phyloP scores from a whole-genome alignment of 2,888 invertebrate genomes.

The Romanomermis culicivorax region DNA sequence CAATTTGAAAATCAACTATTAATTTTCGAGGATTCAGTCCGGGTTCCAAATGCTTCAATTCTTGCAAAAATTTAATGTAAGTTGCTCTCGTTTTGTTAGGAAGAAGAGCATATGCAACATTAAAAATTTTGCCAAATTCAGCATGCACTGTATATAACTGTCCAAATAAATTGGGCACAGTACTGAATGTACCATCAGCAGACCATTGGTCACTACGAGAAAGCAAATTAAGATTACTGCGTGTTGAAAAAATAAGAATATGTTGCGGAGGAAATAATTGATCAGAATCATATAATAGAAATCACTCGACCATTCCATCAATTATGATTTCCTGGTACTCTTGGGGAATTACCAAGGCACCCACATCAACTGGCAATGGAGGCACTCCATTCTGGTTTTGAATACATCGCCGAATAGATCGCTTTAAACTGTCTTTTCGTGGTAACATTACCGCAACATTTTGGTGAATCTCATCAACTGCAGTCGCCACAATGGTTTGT shows the following conservation, averaged over 20 bases:
- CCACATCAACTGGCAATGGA: background rate
- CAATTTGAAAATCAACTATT: background rate
- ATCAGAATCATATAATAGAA: background rate
- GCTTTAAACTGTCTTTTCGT: background rate
- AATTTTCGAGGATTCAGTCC: background rate
- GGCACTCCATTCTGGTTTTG: background rate
- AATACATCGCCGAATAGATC: background rate
- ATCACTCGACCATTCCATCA: background rate
- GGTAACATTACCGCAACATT: background rate
- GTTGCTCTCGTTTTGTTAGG: constrained; percentile 1
- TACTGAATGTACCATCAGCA: constrained; percentile 1
- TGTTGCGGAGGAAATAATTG: background rate
- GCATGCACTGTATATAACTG: background rate
- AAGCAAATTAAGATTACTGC: background rate
- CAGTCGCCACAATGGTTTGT: background rate
- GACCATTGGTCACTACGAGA: background rate
- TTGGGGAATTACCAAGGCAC: background rate
- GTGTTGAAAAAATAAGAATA: background rate
- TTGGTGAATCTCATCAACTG: background rate
- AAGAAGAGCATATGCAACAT: background rate
- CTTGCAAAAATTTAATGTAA: background rate
- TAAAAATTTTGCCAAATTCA: background rate
- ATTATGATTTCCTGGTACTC: background rate
- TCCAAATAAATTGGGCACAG: background rate
- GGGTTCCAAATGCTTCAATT: background rate